A percentile compares a stretch with the other conserved stretches of the same genome.
Conservation (phyloP, 2,888 invertebrate species). For the Morinoia aosen region DNA sequence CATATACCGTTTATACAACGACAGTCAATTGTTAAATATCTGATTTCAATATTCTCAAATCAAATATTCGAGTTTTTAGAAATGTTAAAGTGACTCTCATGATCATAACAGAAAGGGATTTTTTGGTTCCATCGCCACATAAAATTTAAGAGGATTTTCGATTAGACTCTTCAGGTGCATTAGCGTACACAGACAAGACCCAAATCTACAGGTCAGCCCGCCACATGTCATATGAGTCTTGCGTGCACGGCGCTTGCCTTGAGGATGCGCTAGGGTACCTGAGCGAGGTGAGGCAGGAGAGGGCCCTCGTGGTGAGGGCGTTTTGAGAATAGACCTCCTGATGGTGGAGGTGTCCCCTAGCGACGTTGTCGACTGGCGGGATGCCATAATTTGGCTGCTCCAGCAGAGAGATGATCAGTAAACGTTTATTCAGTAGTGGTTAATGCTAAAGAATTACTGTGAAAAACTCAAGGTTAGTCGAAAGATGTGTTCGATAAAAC, state of each 20-base stretch:
- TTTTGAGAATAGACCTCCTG: slow-evolving; percentile 35
- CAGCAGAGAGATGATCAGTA: background rate
- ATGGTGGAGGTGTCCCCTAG: slow-evolving; percentile 25
- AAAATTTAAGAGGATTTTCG: too few relatives aligned
- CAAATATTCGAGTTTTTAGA: background rate
- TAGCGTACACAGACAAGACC: background rate
- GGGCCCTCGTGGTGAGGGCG: slow-evolving; percentile 9
- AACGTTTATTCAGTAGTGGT: background rate
- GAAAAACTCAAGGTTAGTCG: background rate
- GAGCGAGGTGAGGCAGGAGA: background rate
- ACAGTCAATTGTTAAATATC: background rate
- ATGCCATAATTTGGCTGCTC: background rate
- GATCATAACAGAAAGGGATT: too few relatives aligned
- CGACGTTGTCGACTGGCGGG: background rate
- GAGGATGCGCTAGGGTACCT: background rate
- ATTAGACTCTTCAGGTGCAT: too few relatives aligned
- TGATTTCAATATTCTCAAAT: background rate
- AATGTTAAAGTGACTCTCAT: background rate
- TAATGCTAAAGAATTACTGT: background rate
- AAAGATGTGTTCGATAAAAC: background rate
- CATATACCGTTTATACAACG: background rate
- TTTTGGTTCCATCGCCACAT: too few relatives aligned
- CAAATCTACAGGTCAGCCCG: background rate
- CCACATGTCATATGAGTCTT: too few relatives aligned
- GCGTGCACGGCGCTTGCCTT: background rate